Evolutionary conservation across 2,797 vertebrate species (phyloP), one percentile per base, ranked within the genome.

Genomic region (Apodemus agrarius): DNA sequence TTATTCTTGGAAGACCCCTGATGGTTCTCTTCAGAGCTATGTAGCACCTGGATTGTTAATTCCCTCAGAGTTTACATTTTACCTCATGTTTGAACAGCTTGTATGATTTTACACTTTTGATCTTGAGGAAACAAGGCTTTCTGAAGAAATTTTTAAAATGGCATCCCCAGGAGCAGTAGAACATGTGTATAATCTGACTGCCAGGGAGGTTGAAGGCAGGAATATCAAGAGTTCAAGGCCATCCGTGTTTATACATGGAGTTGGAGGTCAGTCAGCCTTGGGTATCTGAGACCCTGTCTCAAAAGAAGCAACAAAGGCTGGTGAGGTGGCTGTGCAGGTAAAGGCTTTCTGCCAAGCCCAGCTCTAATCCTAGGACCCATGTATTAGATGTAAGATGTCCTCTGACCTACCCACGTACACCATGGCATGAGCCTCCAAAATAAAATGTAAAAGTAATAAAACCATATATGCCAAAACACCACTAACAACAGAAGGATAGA

Each of bases 91-190:
- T 74, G 52, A 21, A 75, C 95, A 96, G 81, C 97, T 82, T 76
- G 74, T 43, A 63, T 82, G 84, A 59, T 80, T 93, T 81, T 34
- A 87, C 63, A 93, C 82, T 90, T 95, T 94, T 95, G 91, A 67
- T 81, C 90, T 93, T 54, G 78, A 81, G 90, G 83, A 91, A 40
- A 85, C 67, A 86, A 95, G 86, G 65, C 34, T 82, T 43, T 43
- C 4, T 37, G 52, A 87, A 91, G 83, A 91, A 72, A 89, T 93
- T 69, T 54, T 57, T n/a, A 34, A 88, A 94, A 40, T 72, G 61
- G 31, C 63, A 65, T 63, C 40, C 31, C 40, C 21, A n/a, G 74
- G 19, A 61, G 13, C n/a, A 13, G 43, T 63, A 57, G 87, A 59
- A 17, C 31, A 78, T 11, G 24, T 14, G 40, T 89, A 31, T 89